Evolutionary conservation across 2,113 vertebrate genomes (phyloP).

Genomic region (Orthonyx spaldingii): DNA sequence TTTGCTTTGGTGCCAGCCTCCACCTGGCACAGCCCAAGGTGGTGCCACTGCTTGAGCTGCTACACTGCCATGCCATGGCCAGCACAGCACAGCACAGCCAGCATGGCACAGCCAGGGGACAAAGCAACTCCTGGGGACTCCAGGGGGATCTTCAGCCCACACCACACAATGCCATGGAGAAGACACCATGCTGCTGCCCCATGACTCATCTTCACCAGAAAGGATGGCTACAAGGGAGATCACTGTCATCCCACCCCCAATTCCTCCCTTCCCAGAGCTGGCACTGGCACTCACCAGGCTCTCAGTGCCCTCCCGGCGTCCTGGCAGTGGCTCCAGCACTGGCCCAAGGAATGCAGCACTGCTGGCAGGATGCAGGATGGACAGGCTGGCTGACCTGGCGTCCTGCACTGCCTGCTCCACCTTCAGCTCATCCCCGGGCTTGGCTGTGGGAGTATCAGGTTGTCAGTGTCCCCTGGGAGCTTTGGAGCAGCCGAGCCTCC

Average conservation of each 20-base stretch:
- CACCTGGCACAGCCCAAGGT: neutral
- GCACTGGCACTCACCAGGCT: conserved; percentile 76
- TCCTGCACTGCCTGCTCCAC: conserved; percentile 87
- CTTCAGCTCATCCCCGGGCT: conserved; percentile 85
- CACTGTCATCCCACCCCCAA: fast-evolving
- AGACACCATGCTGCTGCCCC: neutral
- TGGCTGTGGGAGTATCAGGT: conserved; percentile 64
- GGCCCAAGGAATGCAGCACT: conserved; percentile 70
- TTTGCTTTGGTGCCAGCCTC: neutral
- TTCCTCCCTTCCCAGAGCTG: too few species aligned
- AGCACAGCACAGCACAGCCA: neutral
- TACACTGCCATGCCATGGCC: fast-evolving
- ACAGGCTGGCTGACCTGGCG: conserved; percentile 81
- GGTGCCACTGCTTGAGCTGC: neutral
- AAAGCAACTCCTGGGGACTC: neutral
- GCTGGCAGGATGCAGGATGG: conserved; percentile 75
- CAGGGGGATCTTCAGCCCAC: neutral
- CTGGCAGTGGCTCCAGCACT: conserved; percentile 63
- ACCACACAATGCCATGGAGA: neutral
- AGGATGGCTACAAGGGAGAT: fast-evolving
- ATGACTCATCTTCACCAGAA: neutral
- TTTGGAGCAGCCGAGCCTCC: neutral
- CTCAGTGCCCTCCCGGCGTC: conserved; percentile 74
- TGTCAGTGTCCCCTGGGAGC: neutral
- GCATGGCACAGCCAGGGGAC: neutral